Evolutionary conservation across 2,113 vertebrate species (phyloP), one percentile per base, ranked within the genome.

Genomic region (Prionailurus bengalensis): DNA sequence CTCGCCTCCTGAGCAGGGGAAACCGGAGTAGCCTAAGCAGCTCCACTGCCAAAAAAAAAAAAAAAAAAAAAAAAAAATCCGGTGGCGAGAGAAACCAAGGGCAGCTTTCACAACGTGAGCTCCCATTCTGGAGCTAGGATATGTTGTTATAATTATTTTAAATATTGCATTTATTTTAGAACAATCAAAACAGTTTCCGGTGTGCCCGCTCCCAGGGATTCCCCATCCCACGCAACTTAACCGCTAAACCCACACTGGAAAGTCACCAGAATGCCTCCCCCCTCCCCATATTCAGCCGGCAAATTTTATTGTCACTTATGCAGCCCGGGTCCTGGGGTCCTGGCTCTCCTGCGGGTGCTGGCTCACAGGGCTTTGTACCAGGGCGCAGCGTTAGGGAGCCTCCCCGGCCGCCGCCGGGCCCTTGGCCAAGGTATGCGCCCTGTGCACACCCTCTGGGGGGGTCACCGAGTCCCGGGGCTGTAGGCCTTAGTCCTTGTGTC

Each of bases 121-220:
- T 9, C 89, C 91, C 25, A 8, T n/a, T 55, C 86, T 39, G 79
- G 58, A 91, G 61, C 66, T 6, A 25, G n/a, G 74, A 1, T 36
- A 2, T 33, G 29, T 42, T 70, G 39, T 27, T 48, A 15, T 1
- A 13, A 45, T 51, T 51, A 74, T 51, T 83, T 97, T 21, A 84
- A 90, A 78, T 29, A 65, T 71, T 51, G 45, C 48, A 3, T 96
- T 86, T 80, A 68, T 86, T 97, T 94, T n/a, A 70, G n/a, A 86
- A 88, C 51, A 82, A 87, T 68, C 70, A 76, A 79, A 81, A 55
- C 70, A 55, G 87, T 17, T 42, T 39, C 42, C 19, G 31, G 19
- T 42, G 48, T 42, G 55, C 55, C 42, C 36, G 55, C 48, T 51
- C 39, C 63, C 82, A 9, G 23, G 58, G 36, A 74, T 45, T 63